phyloP scores from a whole-genome alignment of 1,140 invertebrate genomes.

The Vollenhovia emeryi region DNA sequence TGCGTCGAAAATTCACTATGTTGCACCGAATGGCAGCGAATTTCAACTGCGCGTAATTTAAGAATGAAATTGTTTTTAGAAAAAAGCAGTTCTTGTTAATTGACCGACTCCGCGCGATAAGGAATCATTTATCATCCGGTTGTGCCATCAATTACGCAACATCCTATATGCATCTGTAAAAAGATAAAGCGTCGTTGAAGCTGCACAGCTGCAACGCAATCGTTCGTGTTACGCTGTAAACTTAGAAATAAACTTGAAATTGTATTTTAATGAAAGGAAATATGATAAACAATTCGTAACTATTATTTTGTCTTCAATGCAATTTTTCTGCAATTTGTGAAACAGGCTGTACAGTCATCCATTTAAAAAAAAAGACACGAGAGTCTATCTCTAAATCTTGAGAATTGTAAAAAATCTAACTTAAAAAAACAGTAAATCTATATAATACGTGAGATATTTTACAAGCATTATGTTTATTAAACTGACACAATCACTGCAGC shows the following conservation, averaged over 20 bases:
- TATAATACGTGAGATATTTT: background rate
- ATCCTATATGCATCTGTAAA: constrained; percentile 24
- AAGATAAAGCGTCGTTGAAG: background rate
- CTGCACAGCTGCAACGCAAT: background rate
- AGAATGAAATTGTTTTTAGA: constrained; percentile 51
- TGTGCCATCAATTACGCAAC: constrained; percentile 39
- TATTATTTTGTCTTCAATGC: background rate
- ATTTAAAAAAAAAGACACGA: background rate
- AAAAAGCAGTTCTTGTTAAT: constrained; percentile 7
- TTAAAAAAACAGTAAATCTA: background rate
- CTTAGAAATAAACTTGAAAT: background rate
- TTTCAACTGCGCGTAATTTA: constrained; percentile 46
- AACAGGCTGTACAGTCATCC: background rate
- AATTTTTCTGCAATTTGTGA: background rate
- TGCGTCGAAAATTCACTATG: constrained; percentile 18
- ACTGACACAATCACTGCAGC: background rate
- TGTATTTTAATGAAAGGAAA: constrained; percentile 5
- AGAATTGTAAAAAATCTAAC: background rate
- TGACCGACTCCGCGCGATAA: constrained; percentile 10
- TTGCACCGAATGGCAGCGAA: background rate
- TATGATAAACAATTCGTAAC: background rate
- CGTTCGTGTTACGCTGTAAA: background rate
- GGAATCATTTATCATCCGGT: constrained; percentile 48
- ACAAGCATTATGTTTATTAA: background rate
- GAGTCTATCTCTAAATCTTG: background rate